Evolutionary conservation across 2,797 vertebrate genomes (phyloP).

Genomic region (Poeciliopsis gracilis): DNA sequence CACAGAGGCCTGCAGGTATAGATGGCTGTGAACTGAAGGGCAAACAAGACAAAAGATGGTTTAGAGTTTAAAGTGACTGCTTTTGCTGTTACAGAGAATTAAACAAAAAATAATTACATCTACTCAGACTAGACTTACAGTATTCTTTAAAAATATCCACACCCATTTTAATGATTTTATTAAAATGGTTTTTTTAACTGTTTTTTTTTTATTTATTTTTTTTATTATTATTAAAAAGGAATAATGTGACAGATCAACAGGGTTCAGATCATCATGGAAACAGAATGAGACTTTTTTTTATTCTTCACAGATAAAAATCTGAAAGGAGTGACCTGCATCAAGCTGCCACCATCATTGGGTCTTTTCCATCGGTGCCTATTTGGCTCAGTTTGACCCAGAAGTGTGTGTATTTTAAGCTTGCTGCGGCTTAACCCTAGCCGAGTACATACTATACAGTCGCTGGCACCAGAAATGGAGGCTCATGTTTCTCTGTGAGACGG

Average conservation of each 20-base stretch:
- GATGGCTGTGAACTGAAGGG: slow-evolving; percentile 51
- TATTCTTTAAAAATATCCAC: not conserved
- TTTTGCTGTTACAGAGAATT: not conserved
- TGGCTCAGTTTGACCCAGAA: not conserved
- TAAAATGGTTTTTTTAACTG: too few relatives aligned
- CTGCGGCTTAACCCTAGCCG: not conserved
- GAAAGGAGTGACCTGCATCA: not conserved
- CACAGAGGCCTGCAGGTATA: slow-evolving; percentile 55
- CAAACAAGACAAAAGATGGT: slow-evolving; percentile 21
- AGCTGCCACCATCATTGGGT: not conserved
- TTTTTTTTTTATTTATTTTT: too few relatives aligned
- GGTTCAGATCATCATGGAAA: not conserved
- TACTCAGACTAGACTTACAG: not conserved
- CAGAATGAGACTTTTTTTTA: not conserved
- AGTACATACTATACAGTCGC: not conserved
- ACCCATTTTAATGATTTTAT: not conserved
- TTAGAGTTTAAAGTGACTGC: not conserved
- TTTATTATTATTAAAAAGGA: not conserved
- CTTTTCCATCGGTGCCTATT: not conserved
- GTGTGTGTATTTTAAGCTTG: not conserved
- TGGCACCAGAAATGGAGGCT: not conserved
- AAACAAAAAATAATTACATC: not conserved
- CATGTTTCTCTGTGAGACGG: not conserved
- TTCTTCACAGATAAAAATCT: not conserved
- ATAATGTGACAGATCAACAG: not conserved